These are phyloP conservation scores for Phymanthus crucifer DNA, from an alignment of 92 coral and sea anemone genomes.

Conservation along the genomic window DNA sequence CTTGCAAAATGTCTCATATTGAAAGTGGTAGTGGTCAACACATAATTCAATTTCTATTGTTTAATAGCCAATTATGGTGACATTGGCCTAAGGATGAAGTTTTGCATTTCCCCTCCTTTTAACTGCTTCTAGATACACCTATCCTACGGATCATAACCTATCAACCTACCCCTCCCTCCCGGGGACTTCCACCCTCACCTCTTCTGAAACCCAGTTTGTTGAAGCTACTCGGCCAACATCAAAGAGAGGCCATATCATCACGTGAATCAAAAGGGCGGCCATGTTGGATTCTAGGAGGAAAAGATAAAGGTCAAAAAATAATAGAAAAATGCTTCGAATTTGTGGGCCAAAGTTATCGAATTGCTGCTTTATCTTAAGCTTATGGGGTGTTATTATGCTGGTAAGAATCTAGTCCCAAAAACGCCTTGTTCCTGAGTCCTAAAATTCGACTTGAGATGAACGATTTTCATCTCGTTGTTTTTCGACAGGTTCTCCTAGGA, in stretches of 20 bases:
- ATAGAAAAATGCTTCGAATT: constrained; percentile 54
- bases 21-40: no score
- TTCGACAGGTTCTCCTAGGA: constrained; percentile 75
- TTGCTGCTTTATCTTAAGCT: constrained; percentile 87
- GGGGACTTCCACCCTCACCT: not conserved
- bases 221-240: not conserved
- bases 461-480: not conserved
- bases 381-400: constrained; percentile 98
- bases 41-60: no score
- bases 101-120: no score
- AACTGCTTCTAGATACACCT: no score
- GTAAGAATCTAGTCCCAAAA: constrained; percentile 44
- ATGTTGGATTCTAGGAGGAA: constrained; percentile 46
- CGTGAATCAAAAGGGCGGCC: constrained; percentile 66
- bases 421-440: not conserved
- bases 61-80: no score
- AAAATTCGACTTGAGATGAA: not conserved
- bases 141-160: no score
- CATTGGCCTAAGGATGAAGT: no score
- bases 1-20: no score
- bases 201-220: not conserved
- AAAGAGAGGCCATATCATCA: constrained; percentile 47
- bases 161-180: not conserved
- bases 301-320: constrained; percentile 21
- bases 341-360: constrained; percentile 94